Evolutionary conservation across 2,888 invertebrate genomes (phyloP).

Genomic region (Campaea margaritaria): DNA sequence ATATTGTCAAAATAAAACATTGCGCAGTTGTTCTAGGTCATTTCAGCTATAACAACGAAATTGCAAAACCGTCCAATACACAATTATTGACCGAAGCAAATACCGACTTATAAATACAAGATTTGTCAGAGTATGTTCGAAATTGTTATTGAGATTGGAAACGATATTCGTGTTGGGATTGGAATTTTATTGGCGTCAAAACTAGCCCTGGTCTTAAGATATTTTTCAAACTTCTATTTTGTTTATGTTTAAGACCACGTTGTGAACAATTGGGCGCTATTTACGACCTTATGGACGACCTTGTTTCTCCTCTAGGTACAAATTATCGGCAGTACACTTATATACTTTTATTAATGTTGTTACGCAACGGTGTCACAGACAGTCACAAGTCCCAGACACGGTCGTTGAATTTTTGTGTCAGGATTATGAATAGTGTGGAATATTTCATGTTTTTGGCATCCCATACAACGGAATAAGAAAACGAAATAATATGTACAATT

Average conservation of each 20-base stretch:
- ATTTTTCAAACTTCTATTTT: not conserved
- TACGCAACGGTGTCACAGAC: conserved; percentile 7
- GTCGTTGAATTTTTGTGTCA: conserved; percentile 39
- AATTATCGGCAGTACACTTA: conserved; percentile 5
- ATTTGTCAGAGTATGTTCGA: too few species aligned
- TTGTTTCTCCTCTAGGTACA: not conserved
- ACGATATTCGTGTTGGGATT: too few species aligned
- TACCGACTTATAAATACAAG: too few species aligned
- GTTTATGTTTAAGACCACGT: not conserved
- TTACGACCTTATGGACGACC: not conserved
- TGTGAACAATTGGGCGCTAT: not conserved
- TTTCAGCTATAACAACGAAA: too few species aligned
- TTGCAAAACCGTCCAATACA: too few species aligned
- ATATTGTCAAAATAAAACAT: too few species aligned
- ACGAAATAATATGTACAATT: conserved; percentile 37
- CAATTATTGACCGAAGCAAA: too few species aligned
- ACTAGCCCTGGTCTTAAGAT: not conserved
- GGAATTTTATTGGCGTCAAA: too few species aligned
- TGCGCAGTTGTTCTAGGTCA: too few species aligned
- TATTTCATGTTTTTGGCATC: conserved; percentile 44
- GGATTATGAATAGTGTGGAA: conserved; percentile 43
- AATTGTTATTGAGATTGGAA: too few species aligned
- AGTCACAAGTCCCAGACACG: conserved; percentile 15
- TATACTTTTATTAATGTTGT: conserved; percentile 1
- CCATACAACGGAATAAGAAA: conserved; percentile 36